Evolutionary conservation across 2,113 vertebrate species (phyloP).

Genomic region (Onychostoma macrolepis): DNA sequence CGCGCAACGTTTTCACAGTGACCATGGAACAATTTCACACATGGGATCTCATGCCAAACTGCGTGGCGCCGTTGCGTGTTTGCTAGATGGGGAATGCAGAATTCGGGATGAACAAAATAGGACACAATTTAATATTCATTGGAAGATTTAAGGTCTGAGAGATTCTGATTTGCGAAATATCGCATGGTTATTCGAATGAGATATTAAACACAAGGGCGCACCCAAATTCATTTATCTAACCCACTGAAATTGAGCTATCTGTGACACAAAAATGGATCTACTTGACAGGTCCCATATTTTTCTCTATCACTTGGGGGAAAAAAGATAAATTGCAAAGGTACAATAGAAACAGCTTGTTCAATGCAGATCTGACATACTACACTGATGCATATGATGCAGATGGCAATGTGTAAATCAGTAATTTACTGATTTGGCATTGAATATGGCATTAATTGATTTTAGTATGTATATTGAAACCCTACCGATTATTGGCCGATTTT

Average conservation of each 20-base stretch:
- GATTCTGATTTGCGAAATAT: conserved; percentile 36
- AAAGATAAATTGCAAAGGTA: not conserved
- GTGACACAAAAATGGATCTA: not conserved
- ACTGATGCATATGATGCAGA: not conserved
- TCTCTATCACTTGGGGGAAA: not conserved
- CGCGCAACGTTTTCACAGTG: conserved; percentile 56
- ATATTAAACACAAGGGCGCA: conserved; percentile 27
- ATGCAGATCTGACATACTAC: not conserved
- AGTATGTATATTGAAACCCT: not conserved
- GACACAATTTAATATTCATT: conserved; percentile 55
- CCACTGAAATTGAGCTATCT: conserved; percentile 14
- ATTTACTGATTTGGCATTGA: not conserved
- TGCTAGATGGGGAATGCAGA: conserved; percentile 41
- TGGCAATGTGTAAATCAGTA: not conserved
- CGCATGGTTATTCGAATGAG: conserved; percentile 40
- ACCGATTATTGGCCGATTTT: not conserved
- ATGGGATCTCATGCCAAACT: conserved; percentile 62
- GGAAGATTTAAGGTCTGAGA: conserved; percentile 37
- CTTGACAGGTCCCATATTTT: not conserved
- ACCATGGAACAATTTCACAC: conserved; percentile 70
- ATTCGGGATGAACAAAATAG: conserved; percentile 38
- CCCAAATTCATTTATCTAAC: conserved; percentile 45
- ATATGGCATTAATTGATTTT: not conserved
- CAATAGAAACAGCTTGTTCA: not conserved
- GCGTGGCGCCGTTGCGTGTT: conserved; percentile 35